These are phyloP conservation scores for Chloroclysta siterata DNA, from an alignment of 2,888 invertebrate species.

Conservation along the genomic window DNA sequence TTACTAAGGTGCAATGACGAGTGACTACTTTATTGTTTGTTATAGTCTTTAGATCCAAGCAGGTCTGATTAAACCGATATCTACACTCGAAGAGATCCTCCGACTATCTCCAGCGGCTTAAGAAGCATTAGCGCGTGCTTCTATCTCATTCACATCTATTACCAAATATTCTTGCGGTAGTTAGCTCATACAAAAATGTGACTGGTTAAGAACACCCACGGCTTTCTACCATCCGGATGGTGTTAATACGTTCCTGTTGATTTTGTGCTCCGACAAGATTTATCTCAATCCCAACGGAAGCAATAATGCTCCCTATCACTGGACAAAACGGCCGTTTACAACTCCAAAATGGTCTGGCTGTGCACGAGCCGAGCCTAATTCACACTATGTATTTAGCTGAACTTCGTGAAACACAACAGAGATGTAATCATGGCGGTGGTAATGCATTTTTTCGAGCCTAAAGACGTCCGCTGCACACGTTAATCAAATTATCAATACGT, in stretches of 20 bases:
- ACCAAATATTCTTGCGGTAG: conserved; percentile 67
- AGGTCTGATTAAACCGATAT: conserved; percentile 26
- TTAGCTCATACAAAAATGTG: conserved; percentile 68
- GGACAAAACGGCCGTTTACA: conserved; percentile 35
- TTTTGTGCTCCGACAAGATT: conserved; percentile 67
- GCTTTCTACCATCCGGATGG: conserved; percentile 70
- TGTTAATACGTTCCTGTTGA: conserved; percentile 80
- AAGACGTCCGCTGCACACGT: conserved; percentile 64
- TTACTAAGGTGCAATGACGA: conserved; percentile 10
- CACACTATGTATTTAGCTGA: conserved; percentile 81
- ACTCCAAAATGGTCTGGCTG: conserved; percentile 40
- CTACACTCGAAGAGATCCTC: conserved; percentile 28
- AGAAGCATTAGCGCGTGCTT: conserved; percentile 47
- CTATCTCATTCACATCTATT: conserved; percentile 58
- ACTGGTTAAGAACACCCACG: conserved; percentile 81
- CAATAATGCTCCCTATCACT: conserved; percentile 62
- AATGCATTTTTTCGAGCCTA: conserved; percentile 79
- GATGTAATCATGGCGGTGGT: conserved; percentile 77
- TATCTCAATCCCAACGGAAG: conserved; percentile 51
- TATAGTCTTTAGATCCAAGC: conserved; percentile 21
- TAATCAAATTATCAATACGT: conserved; percentile 78
- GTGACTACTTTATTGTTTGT: conserved; percentile 19
- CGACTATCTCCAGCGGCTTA: conserved; percentile 34
- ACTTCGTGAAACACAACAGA: conserved; percentile 79
- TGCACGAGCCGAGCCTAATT: conserved; percentile 70